These are phyloP conservation scores for Tipula lateralis DNA, from an alignment of 2,888 invertebrate genomes.

Conservation along the genomic window DNA sequence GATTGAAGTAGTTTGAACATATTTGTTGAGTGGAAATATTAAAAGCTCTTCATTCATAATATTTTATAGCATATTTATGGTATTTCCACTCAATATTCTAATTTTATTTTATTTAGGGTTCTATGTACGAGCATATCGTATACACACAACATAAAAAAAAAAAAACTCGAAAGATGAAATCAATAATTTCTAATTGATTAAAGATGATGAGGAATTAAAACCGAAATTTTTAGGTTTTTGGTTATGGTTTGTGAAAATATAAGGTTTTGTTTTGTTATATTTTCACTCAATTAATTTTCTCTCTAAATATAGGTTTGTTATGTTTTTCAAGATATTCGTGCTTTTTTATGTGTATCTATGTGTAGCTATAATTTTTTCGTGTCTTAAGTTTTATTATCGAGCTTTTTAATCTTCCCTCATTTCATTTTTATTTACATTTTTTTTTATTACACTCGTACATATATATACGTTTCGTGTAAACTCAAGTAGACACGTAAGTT, in stretches of 20 bases:
- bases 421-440: not conserved
- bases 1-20: not conserved
- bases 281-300: not conserved
- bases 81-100: slow-evolving; percentile 19
- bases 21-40: not conserved
- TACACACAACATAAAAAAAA: not conserved
- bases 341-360: not conserved
- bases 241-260: not conserved
- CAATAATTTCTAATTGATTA: slow-evolving; percentile 9
- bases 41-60: not conserved
- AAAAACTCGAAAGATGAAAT: not conserved
- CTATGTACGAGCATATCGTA: not conserved
- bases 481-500: not conserved
- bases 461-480: not conserved
- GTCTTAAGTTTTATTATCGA: not conserved
- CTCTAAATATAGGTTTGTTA: not conserved
- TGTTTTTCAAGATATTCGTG: not conserved
- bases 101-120: not conserved
- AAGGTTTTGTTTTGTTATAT: not conserved
- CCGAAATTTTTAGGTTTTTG: not conserved
- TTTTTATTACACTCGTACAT: not conserved
- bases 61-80: slow-evolving; percentile 19
- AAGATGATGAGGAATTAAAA: not conserved
- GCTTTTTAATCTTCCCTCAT: not conserved
- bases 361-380: not conserved